Evolutionary conservation across 2,888 invertebrate genomes (phyloP).

Genomic region (Kuschelorhynchus macadamiae): DNA sequence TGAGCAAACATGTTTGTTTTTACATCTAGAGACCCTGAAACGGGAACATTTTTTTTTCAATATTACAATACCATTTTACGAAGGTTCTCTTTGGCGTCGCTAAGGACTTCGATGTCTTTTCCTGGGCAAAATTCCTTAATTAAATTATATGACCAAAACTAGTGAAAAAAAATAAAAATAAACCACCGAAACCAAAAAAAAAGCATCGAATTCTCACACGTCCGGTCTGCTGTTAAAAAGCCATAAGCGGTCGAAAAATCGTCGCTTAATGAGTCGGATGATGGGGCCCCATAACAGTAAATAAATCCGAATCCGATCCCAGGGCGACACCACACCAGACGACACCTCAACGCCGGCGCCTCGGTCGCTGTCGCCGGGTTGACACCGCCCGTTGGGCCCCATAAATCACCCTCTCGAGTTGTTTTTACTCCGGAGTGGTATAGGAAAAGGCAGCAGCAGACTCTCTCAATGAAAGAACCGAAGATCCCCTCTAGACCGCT

Average conservation of each 20-base stretch:
- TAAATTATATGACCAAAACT: too few relatives aligned
- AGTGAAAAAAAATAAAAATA: too few relatives aligned
- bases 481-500: too few relatives aligned
- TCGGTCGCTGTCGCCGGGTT: conserved; percentile 45
- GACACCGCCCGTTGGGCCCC: conserved; percentile 44
- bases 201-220: neutral
- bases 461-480: too few relatives aligned
- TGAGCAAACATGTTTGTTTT: too few relatives aligned
- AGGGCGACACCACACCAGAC: conserved; percentile 26
- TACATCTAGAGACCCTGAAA: too few relatives aligned
- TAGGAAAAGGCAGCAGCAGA: neutral
- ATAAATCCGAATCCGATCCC: conserved; percentile 2
- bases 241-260: conserved; percentile 13
- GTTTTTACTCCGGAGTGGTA: neutral
- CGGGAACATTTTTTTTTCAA: too few relatives aligned
- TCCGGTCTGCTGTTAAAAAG: conserved; percentile 4
- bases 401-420: conserved; percentile 46
- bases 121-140: too few relatives aligned
- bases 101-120: too few relatives aligned
- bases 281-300: conserved; percentile 21
- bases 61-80: too few relatives aligned
- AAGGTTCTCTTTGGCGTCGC: too few relatives aligned
- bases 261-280: conserved; percentile 16
- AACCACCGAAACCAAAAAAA: neutral
- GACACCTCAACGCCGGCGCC: conserved; percentile 47